Base-by-base conservation (phyloP, 37 sponge, comb jelly and placozoan genomes). In the Haliclona indistincta region DNA sequence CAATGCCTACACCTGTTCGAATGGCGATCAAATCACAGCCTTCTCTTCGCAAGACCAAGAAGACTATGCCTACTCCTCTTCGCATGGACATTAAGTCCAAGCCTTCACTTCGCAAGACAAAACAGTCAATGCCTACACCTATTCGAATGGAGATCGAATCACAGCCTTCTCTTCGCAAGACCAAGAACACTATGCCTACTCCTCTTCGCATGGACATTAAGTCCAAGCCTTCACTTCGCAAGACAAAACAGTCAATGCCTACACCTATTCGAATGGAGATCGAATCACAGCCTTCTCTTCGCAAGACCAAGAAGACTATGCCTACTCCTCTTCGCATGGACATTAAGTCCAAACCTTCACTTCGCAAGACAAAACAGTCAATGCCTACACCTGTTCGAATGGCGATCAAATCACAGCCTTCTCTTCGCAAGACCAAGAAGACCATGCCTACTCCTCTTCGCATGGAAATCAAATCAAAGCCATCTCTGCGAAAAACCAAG, bases 271-370 rank as follows among this genome's bases (percentile, higher is more conserved):
- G 78, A 2, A 54, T 71, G 43, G 73, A 75, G 42, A 90, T 90
- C 22, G 52, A 53, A 47, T 23, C 22, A 0, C 17, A 38, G 28
- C 62, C 67, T 10, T n/a, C 42, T 0, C 81, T 90, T n/a, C 25
- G 51, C 7, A 61, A 75, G 67, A 74, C 81, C 29, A 74, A 69
- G 55, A 81, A 71, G 29, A 15, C 37, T 0, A 56, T 85, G 77
- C 64, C 91, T 15, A 90, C 91, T 38, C 86, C 86, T 39, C 56
- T 90, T 29, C 56, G 82, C 8, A 64, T 70, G 53, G 81, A 85
- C 11, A 90, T 90, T 35, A 52, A 80, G 54, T 22, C 42, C 0
- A 19, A 53, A 22, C 68, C 77, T 22, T 11, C 63, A 13, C 71
- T 90, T 29, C 53, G 73, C 3, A 25, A 43, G 38, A 79, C 85